Evolutionary conservation across 1,140 invertebrate genomes (phyloP), one percentile per base, ranked within the genome.

Genomic region (Drosophila tropicalis): DNA sequence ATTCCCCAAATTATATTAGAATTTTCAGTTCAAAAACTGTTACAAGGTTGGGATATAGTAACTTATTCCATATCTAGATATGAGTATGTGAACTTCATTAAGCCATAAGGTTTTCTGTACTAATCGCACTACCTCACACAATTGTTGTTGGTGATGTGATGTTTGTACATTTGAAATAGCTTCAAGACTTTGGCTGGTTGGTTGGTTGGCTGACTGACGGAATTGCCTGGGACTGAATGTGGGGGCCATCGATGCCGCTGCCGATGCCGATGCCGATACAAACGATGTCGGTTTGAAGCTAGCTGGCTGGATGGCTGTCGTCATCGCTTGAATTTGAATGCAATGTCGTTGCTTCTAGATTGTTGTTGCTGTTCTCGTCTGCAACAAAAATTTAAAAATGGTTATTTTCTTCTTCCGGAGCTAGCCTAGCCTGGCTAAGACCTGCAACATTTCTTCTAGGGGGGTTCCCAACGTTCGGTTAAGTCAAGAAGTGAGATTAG

Each of bases 271-370:
- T 56, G 47, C 61, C 65, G 65, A 72, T 36, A 10, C 34, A 9
- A 36, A 36, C 58, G 47, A 40, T 56, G 54, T 69, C 56, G 76
- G 64, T 40, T 58, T 19, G 44, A 71, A 10, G 17, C 44, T 22
- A n/a, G 64, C 67, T 29, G 29, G 29, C 29, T 29, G 29, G 29
- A 29, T 29, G 5, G 29, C 29, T 85, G 82, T 81, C 82, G 82
- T 86, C 82, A 86, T 86, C 82, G 82, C 57, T 69, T 68, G 71
- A 82, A 79, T 86, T 85, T 82, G 71, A 72, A 82, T 81, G 83
- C 79, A 72, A 69, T 79, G 65, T 70, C 41, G 75, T 19, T 22
- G 17, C 17, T 10, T 17, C 17, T 40, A 82, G 75, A 70, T 44
- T 25, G 60, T 2, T 29, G 13, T 67, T 15, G 36, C 72, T 68